These are phyloP conservation scores for Electrona antarctica DNA, from an alignment of 2,113 vertebrate species.

Conservation along the genomic window DNA sequence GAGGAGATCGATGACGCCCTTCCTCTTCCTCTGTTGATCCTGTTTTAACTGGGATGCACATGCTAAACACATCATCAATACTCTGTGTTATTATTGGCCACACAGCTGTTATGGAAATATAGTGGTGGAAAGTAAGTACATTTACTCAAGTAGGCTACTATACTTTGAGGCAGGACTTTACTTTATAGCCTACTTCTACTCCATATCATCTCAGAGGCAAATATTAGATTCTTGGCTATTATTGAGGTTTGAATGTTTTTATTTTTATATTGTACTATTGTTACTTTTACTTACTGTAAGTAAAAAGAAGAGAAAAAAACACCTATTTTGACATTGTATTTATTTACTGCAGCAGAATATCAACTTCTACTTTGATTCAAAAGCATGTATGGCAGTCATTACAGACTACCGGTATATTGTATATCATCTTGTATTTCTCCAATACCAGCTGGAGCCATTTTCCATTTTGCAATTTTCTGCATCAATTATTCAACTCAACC, in stretches of 20 bases:
- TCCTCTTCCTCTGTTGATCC: not conserved
- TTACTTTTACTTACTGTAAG: not conserved
- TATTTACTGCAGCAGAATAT: no score
- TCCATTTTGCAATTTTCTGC: not conserved
- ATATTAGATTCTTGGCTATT: no score
- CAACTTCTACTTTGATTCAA: no score
- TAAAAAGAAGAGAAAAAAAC: not conserved
- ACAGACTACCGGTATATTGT: no score
- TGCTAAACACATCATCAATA: conserved; percentile 60
- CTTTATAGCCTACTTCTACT: not conserved
- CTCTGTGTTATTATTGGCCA: conserved; percentile 35
- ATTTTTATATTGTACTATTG: no score
- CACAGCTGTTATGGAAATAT: not conserved
- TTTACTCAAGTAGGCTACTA: not conserved
- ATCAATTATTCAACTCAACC: not conserved
- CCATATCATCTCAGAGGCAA: no score
- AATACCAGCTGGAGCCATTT: no score
- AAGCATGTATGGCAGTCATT: no score
- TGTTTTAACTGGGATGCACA: conserved; percentile 39
- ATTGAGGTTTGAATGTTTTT: no score
- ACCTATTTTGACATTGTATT: no score
- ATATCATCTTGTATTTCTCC: no score
- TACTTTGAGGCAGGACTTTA: no score
- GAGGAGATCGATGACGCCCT: conserved; percentile 28
- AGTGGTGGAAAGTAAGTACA: not conserved